These are phyloP conservation scores for Myiotriccus ornatus DNA, from an alignment of 2,797 vertebrate genomes.

Conservation along the genomic window DNA sequence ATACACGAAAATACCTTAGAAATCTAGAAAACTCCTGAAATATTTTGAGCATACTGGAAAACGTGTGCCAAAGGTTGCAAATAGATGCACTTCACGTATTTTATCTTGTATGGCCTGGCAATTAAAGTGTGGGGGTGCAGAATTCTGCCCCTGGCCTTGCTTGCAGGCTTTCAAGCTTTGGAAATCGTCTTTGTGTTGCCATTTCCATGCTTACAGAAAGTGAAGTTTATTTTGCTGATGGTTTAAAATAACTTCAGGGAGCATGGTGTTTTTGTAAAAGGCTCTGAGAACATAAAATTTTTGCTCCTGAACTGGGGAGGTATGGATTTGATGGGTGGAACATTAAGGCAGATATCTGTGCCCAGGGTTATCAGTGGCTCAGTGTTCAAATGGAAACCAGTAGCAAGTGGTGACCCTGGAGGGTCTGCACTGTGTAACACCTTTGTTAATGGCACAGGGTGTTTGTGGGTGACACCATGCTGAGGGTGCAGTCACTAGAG, in stretches of 20 bases:
- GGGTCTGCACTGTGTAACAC: neutral
- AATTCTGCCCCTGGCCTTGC: neutral
- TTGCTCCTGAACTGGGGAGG: neutral
- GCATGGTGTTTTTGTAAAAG: neutral
- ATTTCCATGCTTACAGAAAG: neutral
- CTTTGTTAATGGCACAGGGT: neutral
- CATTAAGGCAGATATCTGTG: fast-evolving
- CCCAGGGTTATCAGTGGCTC: neutral
- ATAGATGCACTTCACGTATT: neutral
- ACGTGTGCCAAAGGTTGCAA: neutral
- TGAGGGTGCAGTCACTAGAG: neutral
- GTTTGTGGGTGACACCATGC: neutral
- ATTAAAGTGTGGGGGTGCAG: neutral
- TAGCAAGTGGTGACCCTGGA: neutral
- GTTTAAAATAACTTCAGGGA: neutral
- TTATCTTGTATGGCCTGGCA: neutral
- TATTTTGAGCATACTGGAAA: neutral
- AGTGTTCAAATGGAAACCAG: neutral
- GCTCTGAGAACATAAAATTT: neutral
- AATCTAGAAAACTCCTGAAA: neutral
- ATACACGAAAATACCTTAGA: neutral
- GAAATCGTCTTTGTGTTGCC: neutral
- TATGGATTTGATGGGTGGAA: neutral
- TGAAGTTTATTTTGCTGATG: neutral
- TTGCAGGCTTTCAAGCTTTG: neutral